phyloP scores from a whole-genome alignment of 2,113 vertebrate species.

The Sapajus apella region DNA sequence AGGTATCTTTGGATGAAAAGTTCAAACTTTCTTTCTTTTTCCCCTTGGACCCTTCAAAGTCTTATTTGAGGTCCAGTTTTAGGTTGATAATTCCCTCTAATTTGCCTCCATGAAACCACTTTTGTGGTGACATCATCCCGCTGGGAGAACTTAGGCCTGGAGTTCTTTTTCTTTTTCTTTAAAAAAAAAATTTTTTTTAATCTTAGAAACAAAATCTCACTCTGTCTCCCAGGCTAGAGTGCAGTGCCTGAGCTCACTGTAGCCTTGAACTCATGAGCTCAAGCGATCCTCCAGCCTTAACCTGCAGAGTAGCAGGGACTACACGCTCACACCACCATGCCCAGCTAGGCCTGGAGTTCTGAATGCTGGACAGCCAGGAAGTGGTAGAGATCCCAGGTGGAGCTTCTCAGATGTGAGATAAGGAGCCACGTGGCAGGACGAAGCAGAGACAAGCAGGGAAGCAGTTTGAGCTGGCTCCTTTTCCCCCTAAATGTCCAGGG shows the following conservation, averaged over 20 bases:
- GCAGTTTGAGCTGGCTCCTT: neutral
- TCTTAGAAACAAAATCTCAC: neutral
- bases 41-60: neutral
- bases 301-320: neutral
- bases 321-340: neutral
- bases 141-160: neutral
- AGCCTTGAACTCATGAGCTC: neutral
- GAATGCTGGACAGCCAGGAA: neutral
- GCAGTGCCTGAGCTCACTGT: neutral
- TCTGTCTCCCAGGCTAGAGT: neutral
- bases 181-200: no score
- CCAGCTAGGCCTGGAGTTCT: neutral
- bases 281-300: neutral
- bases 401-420: neutral
- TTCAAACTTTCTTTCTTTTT: neutral
- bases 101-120: neutral
- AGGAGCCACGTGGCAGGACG: no score
- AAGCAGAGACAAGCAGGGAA: neutral
- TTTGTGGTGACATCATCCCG: neutral
- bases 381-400: neutral
- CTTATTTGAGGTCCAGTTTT: neutral
- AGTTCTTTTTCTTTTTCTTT: no score
- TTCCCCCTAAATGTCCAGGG: fast-evolving
- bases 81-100: neutral
- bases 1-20: neutral